A percentile compares a stretch with the other conserved stretches of the same genome.
Conservation (phyloP, 53 echinoderm and acorn worm species). For the Temnopleurus reevesii region DNA sequence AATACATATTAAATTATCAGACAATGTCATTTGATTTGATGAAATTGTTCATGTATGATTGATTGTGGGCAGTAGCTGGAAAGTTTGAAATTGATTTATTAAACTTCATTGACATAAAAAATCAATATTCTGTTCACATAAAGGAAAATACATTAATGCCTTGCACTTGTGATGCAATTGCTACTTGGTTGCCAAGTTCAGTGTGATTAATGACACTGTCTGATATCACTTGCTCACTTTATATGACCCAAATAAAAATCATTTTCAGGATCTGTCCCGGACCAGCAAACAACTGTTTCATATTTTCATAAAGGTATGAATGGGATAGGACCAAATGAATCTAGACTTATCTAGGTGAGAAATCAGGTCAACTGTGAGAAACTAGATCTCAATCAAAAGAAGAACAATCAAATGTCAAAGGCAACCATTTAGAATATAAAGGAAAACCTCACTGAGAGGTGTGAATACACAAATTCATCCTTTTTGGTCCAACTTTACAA, state of each 20-base stretch:
- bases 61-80: too few species aligned
- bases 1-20: too few species aligned
- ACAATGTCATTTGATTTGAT: too few species aligned
- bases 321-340: neutral
- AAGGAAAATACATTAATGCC: too few species aligned
- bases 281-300: neutral
- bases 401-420: neutral
- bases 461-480: neutral
- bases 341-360: conserved; percentile 25
- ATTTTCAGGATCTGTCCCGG: neutral
- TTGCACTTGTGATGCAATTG: too few species aligned
- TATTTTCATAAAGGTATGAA: neutral
- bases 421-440: neutral
- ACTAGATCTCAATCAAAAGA: conserved; percentile 32
- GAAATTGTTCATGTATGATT: too few species aligned
- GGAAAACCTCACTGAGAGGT: neutral
- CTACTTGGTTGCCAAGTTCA: neutral
- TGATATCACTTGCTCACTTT: neutral
- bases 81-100: too few species aligned
- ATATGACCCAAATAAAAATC: neutral
- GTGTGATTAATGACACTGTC: neutral
- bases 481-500: neutral
- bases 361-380: conserved; percentile 15
- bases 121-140: too few species aligned
- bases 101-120: too few species aligned